Evolutionary conservation across 2,888 invertebrate species (phyloP).

Genomic region (Autographa gamma): DNA sequence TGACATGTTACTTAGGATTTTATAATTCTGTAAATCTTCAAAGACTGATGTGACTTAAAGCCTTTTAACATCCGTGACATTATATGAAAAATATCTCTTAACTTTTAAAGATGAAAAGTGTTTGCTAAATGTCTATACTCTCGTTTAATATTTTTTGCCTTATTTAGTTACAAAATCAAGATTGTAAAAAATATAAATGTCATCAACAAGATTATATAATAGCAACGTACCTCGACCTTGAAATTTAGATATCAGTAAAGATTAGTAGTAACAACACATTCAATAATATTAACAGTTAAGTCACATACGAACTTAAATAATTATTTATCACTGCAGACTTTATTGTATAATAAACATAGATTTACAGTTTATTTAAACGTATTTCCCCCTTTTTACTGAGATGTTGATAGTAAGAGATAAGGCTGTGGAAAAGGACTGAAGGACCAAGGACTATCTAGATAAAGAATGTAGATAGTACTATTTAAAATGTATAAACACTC

Average conservation of each 20-base stretch:
- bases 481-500: neutral
- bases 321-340: neutral
- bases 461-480: conserved; percentile 6
- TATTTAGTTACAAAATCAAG: neutral
- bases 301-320: neutral
- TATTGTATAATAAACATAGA: neutral
- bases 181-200: neutral
- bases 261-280: neutral
- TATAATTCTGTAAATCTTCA: conserved; percentile 2
- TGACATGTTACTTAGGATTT: neutral
- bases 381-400: neutral
- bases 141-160: neutral
- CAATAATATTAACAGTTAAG: neutral
- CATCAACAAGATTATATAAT: neutral
- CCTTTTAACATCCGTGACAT: neutral
- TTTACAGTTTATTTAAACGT: conserved; percentile 3
- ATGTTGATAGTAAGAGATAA: conserved; percentile 10
- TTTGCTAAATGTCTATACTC: neutral
- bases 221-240: neutral
- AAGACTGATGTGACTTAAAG: neutral
- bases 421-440: neutral
- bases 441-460: conserved; percentile 12
- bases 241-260: neutral
- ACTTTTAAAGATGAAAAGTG: neutral
- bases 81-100: neutral